These are phyloP conservation scores for Acrocephalus arundinaceus DNA, from an alignment of 2,113 vertebrate genomes.

Conservation along the genomic window DNA sequence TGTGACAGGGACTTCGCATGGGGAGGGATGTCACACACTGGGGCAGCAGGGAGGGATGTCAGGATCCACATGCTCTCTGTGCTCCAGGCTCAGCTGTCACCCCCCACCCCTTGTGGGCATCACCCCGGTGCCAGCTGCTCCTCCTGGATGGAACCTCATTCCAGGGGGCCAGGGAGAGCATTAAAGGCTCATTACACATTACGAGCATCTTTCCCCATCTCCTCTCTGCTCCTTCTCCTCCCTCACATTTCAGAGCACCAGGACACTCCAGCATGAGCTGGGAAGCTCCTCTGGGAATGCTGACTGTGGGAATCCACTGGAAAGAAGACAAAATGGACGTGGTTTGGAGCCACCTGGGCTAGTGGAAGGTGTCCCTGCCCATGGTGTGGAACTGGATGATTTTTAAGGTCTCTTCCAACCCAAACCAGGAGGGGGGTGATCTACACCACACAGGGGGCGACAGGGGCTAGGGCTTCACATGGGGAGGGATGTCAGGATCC, in stretches of 20 bases:
- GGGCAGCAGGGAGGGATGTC: neutral
- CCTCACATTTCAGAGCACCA: neutral
- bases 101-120: neutral
- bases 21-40: neutral
- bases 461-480: too few relatives aligned
- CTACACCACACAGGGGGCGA: accelerated
- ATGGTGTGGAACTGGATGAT: neutral
- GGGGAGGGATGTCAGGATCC: neutral
- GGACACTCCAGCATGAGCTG: neutral
- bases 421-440: neutral
- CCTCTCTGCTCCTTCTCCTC: neutral
- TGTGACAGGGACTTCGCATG: neutral
- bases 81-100: neutral
- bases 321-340: neutral
- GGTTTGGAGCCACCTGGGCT: neutral
- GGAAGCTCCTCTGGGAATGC: neutral
- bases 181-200: slow-evolving; percentile 45
- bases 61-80: neutral
- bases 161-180: slow-evolving; percentile 51
- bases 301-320: neutral
- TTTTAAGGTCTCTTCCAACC: neutral
- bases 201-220: neutral
- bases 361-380: neutral
- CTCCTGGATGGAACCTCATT: neutral
- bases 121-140: neutral